These are phyloP conservation scores for Takifugu bimaculatus DNA, from an alignment of 2,113 vertebrate genomes.

Conservation along the genomic window DNA sequence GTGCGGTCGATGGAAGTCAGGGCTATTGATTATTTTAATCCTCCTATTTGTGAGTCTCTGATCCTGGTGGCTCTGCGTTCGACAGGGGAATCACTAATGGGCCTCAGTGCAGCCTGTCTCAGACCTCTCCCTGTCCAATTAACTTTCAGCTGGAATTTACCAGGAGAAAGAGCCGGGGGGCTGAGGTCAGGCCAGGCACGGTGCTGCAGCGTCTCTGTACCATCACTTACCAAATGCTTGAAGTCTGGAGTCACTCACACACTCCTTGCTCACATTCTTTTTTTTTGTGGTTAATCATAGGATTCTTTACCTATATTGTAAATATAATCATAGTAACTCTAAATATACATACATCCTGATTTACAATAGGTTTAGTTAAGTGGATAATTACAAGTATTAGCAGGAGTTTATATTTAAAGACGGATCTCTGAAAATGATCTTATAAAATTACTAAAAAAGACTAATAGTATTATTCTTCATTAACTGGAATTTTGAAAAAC, in stretches of 20 bases:
- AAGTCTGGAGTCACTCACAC: slow-evolving; percentile 59
- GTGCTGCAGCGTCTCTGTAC: slow-evolving; percentile 49
- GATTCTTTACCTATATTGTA: slow-evolving; percentile 15
- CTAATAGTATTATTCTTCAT: neutral
- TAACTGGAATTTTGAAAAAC: neutral
- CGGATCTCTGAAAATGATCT: neutral
- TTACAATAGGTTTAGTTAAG: too few species aligned
- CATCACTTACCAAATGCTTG: slow-evolving; percentile 68
- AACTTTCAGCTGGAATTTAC: slow-evolving; percentile 77
- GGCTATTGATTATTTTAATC: slow-evolving; percentile 85
- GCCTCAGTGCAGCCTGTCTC: slow-evolving; percentile 74
- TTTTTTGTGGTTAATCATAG: slow-evolving; percentile 37
- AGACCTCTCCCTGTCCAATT: slow-evolving; percentile 79
- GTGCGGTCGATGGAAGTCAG: slow-evolving; percentile 74
- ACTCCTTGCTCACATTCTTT: slow-evolving; percentile 62
- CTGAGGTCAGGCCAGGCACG: slow-evolving; percentile 40
- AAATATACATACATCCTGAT: too few species aligned
- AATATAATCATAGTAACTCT: too few species aligned
- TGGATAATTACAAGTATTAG: neutral
- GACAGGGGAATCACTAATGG: slow-evolving; percentile 80
- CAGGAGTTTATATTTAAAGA: neutral
- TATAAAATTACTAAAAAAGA: neutral
- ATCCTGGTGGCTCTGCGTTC: slow-evolving; percentile 79
- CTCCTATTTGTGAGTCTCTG: slow-evolving; percentile 83
- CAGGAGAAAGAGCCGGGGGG: slow-evolving; percentile 52